phyloP scores from a whole-genome alignment of 2,113 vertebrate species.

The Pandion haliaetus region DNA sequence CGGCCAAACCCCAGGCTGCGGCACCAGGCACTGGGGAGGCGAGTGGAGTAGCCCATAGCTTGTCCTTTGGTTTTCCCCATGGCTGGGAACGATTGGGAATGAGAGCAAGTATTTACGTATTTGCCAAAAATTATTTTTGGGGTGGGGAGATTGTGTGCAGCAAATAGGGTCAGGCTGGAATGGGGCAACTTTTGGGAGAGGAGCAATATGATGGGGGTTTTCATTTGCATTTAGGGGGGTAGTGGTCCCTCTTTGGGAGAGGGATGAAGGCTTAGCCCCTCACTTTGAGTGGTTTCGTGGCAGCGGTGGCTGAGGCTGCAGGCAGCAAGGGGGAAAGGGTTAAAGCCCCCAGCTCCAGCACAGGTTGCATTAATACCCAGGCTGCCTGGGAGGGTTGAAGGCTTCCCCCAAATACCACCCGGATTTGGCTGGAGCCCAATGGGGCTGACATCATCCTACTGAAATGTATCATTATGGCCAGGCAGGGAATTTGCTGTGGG shows the following conservation, averaged over 20 bases:
- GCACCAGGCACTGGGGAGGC: fast-evolving
- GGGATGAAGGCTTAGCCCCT: not conserved
- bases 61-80: not conserved
- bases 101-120: fast-evolving
- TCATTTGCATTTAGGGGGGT: not conserved
- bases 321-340: not conserved
- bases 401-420: not conserved
- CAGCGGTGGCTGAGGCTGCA: not conserved
- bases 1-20: not conserved
- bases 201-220: not conserved
- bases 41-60: not conserved
- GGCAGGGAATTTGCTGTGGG: not conserved
- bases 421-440: not conserved
- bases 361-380: not conserved
- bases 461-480: not conserved
- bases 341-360: not conserved
- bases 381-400: not conserved
- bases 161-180: not conserved
- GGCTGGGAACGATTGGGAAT: not conserved
- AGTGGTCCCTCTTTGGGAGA: not conserved
- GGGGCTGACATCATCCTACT: not conserved
- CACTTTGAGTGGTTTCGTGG: not conserved
- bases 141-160: not conserved
- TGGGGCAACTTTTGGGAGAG: not conserved
- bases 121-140: not conserved